A percentile compares a stretch with the other conserved stretches of the same genome.
Conservation (phyloP, 2,888 invertebrate genomes). For the Podabrus alpinus region DNA sequence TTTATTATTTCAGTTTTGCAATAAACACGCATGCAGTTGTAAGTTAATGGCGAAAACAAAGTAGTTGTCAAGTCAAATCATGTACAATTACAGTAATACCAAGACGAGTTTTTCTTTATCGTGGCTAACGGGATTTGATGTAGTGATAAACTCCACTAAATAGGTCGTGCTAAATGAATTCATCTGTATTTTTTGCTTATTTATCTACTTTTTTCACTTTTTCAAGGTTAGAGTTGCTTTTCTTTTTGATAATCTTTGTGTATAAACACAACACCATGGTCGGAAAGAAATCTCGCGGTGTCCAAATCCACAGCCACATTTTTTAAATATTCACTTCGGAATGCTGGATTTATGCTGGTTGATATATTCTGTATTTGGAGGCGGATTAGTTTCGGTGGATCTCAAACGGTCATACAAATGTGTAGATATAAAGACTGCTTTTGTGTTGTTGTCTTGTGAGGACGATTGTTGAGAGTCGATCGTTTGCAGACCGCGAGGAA, state of each 20-base stretch:
- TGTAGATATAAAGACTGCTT: neutral
- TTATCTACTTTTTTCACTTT: neutral
- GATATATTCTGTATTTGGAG: conserved; percentile 18
- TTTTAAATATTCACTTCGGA: conserved; percentile 25
- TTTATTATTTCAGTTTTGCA: conserved; percentile 1
- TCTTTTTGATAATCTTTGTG: neutral
- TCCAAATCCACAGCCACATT: conserved; percentile 23
- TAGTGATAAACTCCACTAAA: conserved; percentile 11
- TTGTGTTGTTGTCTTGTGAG: neutral
- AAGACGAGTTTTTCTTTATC: conserved; percentile 12
- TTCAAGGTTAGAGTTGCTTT: conserved; percentile 1
- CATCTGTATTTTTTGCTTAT: neutral
- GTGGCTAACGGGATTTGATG: conserved; percentile 13
- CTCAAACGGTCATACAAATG: conserved; percentile 11
- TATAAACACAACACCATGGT: neutral
- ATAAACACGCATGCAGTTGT: neutral
- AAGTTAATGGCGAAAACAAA: conserved; percentile 12
- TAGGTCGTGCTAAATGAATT: conserved; percentile 11
- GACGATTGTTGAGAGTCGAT: conserved; percentile 23
- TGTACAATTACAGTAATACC: conserved; percentile 5
- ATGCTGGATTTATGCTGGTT: conserved; percentile 16
- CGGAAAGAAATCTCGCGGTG: conserved; percentile 9
- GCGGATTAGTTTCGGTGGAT: conserved; percentile 22
- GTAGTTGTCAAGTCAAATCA: conserved; percentile 15
- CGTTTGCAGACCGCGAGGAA: conserved; percentile 32